Percentiles rank a stretch among this genome's conserved stretches.
Evolutionary conservation across 2,797 vertebrate genomes (phyloP).

Genomic region (Eleutherodactylus coqui): DNA sequence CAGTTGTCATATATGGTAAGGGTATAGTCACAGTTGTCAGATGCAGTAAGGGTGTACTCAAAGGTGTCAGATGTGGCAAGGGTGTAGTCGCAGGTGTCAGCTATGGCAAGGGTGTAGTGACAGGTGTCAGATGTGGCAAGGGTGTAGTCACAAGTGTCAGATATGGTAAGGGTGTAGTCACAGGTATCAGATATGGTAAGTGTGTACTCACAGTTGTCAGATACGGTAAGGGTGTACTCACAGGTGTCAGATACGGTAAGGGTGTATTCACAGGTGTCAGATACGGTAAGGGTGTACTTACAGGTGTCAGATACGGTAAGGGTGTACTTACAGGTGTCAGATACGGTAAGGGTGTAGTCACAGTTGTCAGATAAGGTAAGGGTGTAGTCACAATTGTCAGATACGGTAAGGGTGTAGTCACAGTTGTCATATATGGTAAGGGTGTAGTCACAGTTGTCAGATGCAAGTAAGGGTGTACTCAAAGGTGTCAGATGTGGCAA

Average conservation of each 20-base stretch:
- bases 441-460: too few species aligned
- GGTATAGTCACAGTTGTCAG: not conserved
- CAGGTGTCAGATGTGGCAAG: not conserved
- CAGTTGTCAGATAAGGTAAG: too few species aligned
- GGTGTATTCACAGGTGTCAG: not conserved
- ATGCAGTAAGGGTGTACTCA: too few species aligned
- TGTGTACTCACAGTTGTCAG: conserved; percentile 73
- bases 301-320: not conserved
- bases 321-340: not conserved
- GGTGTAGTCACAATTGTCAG: not conserved
- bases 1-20: not conserved
- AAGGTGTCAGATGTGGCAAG: not conserved
- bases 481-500: too few species aligned
- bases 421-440: not conserved
- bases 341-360: too few species aligned
- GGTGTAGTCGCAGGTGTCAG: not conserved
- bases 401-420: too few species aligned
- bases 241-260: not conserved
- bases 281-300: too few species aligned
- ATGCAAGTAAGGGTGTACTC: too few species aligned
- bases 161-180: too few species aligned
- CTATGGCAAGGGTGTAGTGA: too few species aligned
- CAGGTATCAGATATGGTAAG: too few species aligned
- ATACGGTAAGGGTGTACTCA: too few species aligned
- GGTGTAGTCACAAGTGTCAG: not conserved